A percentile compares a stretch with the other conserved stretches of the same genome.
phyloP scores from a whole-genome alignment of 1,140 invertebrate species.

The Trichogramma pretiosum region DNA sequence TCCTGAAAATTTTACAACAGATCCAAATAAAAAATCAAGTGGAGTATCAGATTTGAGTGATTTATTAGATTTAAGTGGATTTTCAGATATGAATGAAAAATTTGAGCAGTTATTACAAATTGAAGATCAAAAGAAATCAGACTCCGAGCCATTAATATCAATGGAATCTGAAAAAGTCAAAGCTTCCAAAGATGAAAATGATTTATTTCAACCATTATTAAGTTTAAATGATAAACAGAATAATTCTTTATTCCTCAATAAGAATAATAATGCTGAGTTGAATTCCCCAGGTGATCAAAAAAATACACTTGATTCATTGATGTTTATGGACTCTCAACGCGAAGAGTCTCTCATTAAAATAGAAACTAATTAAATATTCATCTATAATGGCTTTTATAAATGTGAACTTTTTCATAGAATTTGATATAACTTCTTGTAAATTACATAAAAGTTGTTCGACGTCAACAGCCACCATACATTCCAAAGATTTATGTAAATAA shows the following conservation, averaged over 20 bases:
- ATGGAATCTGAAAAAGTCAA: conserved; percentile 2
- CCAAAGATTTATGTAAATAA: conserved; percentile 18
- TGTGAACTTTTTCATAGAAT: background rate
- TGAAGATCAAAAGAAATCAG: background rate
- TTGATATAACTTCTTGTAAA: conserved; percentile 14
- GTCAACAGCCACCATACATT: background rate
- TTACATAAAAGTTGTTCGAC: conserved; percentile 7
- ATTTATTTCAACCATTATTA: background rate
- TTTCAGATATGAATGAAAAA: conserved; percentile 23
- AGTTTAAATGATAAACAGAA: conserved; percentile 3
- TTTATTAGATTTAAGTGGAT: conserved; percentile 17
- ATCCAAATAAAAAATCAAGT: background rate
- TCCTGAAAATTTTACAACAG: background rate
- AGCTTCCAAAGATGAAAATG: background rate
- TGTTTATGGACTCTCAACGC: conserved; percentile 7
- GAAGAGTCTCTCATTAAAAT: conserved; percentile 14
- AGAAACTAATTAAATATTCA: conserved; percentile 11
- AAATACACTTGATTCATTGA: conserved; percentile 2
- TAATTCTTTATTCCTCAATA: background rate
- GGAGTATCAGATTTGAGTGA: conserved; percentile 2
- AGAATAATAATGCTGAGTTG: background rate
- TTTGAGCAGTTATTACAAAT: conserved; percentile 11
- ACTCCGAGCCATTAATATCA: background rate
- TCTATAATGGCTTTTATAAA: background rate
- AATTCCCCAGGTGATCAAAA: background rate